Conservation (phyloP, 1,140 invertebrate genomes). For the Magallana gigas region DNA sequence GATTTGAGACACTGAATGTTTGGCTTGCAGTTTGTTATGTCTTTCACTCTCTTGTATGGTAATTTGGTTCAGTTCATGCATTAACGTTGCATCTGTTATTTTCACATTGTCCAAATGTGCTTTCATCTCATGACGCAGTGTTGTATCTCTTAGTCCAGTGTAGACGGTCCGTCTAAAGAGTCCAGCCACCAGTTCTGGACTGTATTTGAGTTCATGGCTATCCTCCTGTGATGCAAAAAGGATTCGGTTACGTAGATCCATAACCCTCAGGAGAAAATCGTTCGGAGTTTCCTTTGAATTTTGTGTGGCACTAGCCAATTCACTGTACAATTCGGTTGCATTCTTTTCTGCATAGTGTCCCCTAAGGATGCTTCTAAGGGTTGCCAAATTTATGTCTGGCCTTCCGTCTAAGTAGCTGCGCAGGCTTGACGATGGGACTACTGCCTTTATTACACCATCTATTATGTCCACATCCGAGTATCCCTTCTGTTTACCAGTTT, state of each 20-base stretch:
- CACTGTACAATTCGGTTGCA: constrained; percentile 35
- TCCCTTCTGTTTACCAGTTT: too few species aligned
- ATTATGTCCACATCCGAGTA: too few species aligned
- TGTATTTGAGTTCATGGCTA: constrained; percentile 13
- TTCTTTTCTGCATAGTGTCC: constrained; percentile 41
- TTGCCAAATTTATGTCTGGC: background rate
- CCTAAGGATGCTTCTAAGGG: constrained; percentile 2
- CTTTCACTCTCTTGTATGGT: constrained; percentile 14
- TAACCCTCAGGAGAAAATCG: constrained; percentile 29
- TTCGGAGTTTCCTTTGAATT: background rate
- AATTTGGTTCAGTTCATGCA: constrained; percentile 3
- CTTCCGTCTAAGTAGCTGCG: constrained; percentile 27
- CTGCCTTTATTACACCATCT: constrained; percentile 29
- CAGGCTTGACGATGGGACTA: background rate
- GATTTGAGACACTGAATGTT: too few species aligned
- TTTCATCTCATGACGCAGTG: constrained; percentile 28
- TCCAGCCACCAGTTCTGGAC: background rate
- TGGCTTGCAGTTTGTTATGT: background rate
- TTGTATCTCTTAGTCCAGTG: constrained; percentile 1
- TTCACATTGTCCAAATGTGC: background rate
- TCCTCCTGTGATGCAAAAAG: constrained; percentile 24
- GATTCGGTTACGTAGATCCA: constrained; percentile 28
- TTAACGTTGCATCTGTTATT: background rate
- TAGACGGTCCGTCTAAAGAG: constrained; percentile 7
- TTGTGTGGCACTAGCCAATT: constrained; percentile 25